Base-by-base conservation (phyloP, 2,113 vertebrate species). In the Cynocephalus volans region DNA sequence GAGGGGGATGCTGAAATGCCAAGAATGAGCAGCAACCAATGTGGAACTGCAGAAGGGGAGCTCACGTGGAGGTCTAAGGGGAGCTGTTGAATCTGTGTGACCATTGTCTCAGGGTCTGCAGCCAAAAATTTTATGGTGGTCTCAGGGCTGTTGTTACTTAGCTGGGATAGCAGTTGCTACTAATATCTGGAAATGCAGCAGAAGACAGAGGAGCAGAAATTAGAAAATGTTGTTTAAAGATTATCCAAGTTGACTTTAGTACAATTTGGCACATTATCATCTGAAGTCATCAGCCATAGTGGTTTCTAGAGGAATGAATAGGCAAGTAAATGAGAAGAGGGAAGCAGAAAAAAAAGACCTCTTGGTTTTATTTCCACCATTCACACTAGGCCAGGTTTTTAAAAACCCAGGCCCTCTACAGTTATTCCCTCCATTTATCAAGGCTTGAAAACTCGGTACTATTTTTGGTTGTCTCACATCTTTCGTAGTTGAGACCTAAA, bases 41-140 rank as follows among this genome's bases (percentile, higher is more conserved):
- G 41, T 3, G 0, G 23, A 75, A 17, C 1, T 5, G 19, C 50
- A 60, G 28, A 65, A 3, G 19, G 19, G 6, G 5, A 24, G 14
- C 19, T 79, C 58, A 33, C 33, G 56, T 0, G 1, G 19, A 18
- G 1, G 0, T 21, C 58, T 10, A 1, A 8, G n/a, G 33, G 17
- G 58, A 4, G 3, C 9, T 54, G 8, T 19, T 48, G 4, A 0
- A 33, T 41, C 41, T 79, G 8, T 7, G 2, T 54, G 26, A 52
- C 17, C 36, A 28, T 52, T 67, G 21, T 14, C 15, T 70, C 21
- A 18, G 17, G 26, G 14, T 52, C 36, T 79, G 21, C n/a, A 58
- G 48, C 24, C 41, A n/a, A 67, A 84, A 28, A 28, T 48, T 64
- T 67, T 50, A 56, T 23, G 11, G 26, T 72, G 24, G 15, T 60